These are phyloP conservation scores for Arctia plantaginis DNA, from an alignment of 2,888 invertebrate genomes.

Conservation along the genomic window DNA sequence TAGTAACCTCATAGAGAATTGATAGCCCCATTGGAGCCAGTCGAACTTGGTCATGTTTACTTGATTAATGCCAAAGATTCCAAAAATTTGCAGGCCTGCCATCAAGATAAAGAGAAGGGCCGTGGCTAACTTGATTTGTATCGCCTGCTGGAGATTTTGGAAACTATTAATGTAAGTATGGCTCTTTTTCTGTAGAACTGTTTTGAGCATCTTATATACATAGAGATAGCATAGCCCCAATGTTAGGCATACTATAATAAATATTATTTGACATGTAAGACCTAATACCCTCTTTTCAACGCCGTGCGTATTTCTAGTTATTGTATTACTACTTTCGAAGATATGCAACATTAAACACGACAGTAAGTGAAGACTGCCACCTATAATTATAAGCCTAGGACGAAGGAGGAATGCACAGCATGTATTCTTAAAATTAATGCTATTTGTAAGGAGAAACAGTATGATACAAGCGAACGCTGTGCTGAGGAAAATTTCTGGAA, in stretches of 20 bases:
- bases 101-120: constrained; percentile 94
- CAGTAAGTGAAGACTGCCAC: constrained; percentile 92
- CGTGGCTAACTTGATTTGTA: constrained; percentile 95
- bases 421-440: constrained; percentile 90
- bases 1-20: constrained; percentile 93
- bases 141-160: constrained; percentile 94
- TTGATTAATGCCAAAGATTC: constrained; percentile 84
- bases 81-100: constrained; percentile 94
- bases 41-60: constrained; percentile 89
- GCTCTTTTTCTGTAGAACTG: constrained; percentile 91
- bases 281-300: constrained; percentile 88
- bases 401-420: constrained; percentile 90
- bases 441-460: constrained; percentile 93
- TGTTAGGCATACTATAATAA: constrained; percentile 93
- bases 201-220: constrained; percentile 92
- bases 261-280: constrained; percentile 93
- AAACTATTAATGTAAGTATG: constrained; percentile 93
- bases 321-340: constrained; percentile 87
- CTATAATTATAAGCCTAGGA: constrained; percentile 91
- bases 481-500: constrained; percentile 94
- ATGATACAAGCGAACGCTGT: constrained; percentile 96
- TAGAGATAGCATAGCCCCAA: constrained; percentile 95
- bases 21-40: constrained; percentile 97
- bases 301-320: constrained; percentile 77
- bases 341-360: constrained; percentile 94